A percentile compares a stretch with the other conserved stretches of the same genome.
Conservation (phyloP, 2,888 invertebrate species). For the Pocota personata region DNA sequence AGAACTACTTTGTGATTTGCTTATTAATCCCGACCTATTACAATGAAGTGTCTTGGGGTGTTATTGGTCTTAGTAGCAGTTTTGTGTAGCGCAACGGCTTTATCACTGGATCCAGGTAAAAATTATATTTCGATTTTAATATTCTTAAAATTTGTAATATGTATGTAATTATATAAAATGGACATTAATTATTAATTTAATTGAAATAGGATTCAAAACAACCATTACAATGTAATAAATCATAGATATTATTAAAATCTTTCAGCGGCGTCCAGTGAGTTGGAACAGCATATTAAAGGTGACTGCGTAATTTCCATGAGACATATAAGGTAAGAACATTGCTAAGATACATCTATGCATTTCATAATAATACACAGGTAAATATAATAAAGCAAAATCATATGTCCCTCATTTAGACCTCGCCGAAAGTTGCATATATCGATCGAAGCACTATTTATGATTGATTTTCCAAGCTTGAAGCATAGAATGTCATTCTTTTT, state of each 20-base stretch:
- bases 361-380: no score
- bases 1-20: background rate
- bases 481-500: conserved; percentile 83
- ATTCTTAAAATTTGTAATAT: background rate
- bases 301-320: conserved; percentile 83
- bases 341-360: no score
- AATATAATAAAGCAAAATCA: background rate
- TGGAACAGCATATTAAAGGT: conserved; percentile 82
- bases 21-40: background rate
- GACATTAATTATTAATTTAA: no score
- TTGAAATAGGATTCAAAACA: no score
- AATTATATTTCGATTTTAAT: background rate
- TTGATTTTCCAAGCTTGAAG: conserved; percentile 82
- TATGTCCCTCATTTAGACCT: conserved; percentile 77
- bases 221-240: no score
- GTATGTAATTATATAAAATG: no score
- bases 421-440: conserved; percentile 82
- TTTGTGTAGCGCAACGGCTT: conserved; percentile 77
- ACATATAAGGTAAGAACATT: conserved; percentile 81
- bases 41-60: conserved; percentile 80
- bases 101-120: conserved; percentile 83
- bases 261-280: conserved; percentile 81
- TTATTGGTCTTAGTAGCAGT: conserved; percentile 69
- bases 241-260: background rate
- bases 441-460: conserved; percentile 83